Evolutionary conservation across 1,140 invertebrate species (phyloP).

Genomic region (Eumeta japonica): DNA sequence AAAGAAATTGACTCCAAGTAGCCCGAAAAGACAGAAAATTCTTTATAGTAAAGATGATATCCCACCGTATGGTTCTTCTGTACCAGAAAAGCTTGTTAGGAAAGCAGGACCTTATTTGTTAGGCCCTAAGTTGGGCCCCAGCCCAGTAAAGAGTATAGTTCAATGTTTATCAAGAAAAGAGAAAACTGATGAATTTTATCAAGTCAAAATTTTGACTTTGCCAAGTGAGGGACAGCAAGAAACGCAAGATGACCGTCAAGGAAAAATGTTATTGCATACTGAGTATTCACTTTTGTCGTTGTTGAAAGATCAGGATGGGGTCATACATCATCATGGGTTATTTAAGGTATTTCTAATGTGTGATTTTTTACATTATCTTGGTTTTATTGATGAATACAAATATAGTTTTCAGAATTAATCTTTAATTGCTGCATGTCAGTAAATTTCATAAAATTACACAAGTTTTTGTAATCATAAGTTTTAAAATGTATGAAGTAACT

Average conservation of each 20-base stretch:
- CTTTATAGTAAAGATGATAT: constrained; percentile 38
- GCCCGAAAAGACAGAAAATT: constrained; percentile 26
- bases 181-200: constrained; percentile 74
- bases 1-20: constrained; percentile 26
- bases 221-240: constrained; percentile 62
- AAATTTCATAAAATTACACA: too few species aligned
- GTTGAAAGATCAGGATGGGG: constrained; percentile 70
- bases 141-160: constrained; percentile 76
- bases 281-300: constrained; percentile 77
- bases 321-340: constrained; percentile 78
- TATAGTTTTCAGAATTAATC: background rate
- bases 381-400: background rate
- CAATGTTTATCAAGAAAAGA: constrained; percentile 75
- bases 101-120: constrained; percentile 71
- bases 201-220: constrained; percentile 69
- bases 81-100: constrained; percentile 47
- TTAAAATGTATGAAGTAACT: too few species aligned
- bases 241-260: constrained; percentile 75
- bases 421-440: too few species aligned
- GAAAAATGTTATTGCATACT: constrained; percentile 79
- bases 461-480: too few species aligned
- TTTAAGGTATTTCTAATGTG: constrained; percentile 65
- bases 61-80: constrained; percentile 39
- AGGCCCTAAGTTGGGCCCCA: constrained; percentile 71
- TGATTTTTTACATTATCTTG: background rate